Evolutionary conservation across 2,888 invertebrate genomes (phyloP).

Genomic region (Tupiocoris notatus): DNA sequence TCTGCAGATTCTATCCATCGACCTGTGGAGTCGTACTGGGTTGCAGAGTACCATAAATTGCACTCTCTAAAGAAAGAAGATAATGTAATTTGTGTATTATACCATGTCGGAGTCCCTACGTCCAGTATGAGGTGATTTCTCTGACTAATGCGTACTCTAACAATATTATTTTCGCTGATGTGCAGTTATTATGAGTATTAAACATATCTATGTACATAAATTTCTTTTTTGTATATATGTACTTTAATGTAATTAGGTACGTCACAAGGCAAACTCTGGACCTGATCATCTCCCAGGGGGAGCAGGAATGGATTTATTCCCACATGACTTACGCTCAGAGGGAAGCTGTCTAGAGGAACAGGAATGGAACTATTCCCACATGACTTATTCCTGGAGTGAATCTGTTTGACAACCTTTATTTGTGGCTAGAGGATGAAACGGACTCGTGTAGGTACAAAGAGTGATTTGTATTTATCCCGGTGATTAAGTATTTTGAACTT

Average conservation of each 20-base stretch:
- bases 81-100: constrained; percentile 71
- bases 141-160: too few species aligned
- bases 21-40: constrained; percentile 72
- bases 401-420: too few species aligned
- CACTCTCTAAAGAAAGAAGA: constrained; percentile 68
- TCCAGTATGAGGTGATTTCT: constrained; percentile 70
- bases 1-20: constrained; percentile 49
- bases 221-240: not conserved
- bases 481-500: too few species aligned
- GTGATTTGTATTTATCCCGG: too few species aligned
- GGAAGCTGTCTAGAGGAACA: too few species aligned
- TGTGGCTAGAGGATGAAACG: too few species aligned
- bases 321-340: not conserved
- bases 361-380: too few species aligned
- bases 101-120: constrained; percentile 69
- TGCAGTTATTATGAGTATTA: not conserved
- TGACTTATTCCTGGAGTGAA: too few species aligned
- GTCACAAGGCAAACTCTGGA: constrained; percentile 37
- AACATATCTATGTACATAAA: not conserved
- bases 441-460: too few species aligned
- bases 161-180: not conserved
- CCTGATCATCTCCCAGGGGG: not conserved
- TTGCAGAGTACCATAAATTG: constrained; percentile 83
- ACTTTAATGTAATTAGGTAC: constrained; percentile 16
- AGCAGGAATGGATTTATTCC: constrained; percentile 6